A percentile compares a stretch with the other conserved stretches of the same genome.
These are phyloP conservation scores for Drosophila mayri DNA, from an alignment of 1,140 invertebrate genomes.

Conservation along the genomic window DNA sequence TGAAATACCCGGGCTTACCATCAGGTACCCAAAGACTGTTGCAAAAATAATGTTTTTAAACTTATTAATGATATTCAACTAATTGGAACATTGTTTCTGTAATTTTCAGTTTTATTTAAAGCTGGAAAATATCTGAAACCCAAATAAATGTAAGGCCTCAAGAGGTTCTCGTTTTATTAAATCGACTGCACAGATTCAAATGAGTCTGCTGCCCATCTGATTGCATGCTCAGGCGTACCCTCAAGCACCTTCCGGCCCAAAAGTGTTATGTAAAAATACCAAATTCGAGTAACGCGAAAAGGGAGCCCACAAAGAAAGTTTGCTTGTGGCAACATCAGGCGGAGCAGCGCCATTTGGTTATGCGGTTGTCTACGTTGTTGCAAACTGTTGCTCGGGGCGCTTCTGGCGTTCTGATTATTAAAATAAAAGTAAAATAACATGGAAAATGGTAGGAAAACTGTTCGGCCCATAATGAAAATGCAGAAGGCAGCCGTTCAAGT, in stretches of 20 bases:
- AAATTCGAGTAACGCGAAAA: constrained; percentile 19
- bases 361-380: constrained; percentile 35
- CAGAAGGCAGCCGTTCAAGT: constrained; percentile 27
- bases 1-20: neutral
- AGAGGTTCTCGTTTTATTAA: neutral
- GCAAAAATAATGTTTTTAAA: too few species aligned
- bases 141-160: neutral
- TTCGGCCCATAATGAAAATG: constrained; percentile 37
- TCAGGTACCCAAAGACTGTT: neutral
- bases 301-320: constrained; percentile 31
- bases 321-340: constrained; percentile 38
- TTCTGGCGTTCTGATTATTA: constrained; percentile 45
- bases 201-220: constrained; percentile 6
- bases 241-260: neutral
- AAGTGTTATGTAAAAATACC: constrained; percentile 32
- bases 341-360: constrained; percentile 35
- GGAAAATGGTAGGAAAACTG: constrained; percentile 7
- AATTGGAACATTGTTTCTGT: neutral
- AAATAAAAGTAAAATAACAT: constrained; percentile 15
- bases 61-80: neutral
- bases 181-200: constrained; percentile 9
- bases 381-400: constrained; percentile 42
- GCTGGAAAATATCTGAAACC: neutral
- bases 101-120: neutral
- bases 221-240: constrained; percentile 7